Conservation (phyloP, 2,888 invertebrate genomes). For the Hyposoter dolosus region DNA sequence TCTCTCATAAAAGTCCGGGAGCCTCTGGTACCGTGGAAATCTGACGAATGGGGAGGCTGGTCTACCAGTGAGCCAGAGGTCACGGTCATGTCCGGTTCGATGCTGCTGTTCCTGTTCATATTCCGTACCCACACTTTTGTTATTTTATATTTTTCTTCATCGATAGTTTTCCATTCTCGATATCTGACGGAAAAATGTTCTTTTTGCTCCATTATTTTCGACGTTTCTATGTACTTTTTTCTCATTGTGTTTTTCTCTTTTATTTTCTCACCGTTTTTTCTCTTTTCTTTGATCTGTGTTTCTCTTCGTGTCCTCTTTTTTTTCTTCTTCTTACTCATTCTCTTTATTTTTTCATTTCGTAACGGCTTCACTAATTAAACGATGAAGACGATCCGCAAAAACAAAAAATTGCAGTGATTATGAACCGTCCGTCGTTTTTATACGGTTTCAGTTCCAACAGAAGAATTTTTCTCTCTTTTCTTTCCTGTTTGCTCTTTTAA, state of each 20-base stretch:
- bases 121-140: constrained; percentile 12
- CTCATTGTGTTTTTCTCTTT: not conserved
- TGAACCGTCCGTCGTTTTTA: constrained; percentile 39
- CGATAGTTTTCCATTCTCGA: constrained; percentile 9
- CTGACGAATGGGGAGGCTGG: constrained; percentile 4
- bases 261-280: not conserved
- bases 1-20: constrained; percentile 10
- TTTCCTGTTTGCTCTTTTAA: not conserved
- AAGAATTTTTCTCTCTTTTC: not conserved
- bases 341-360: not conserved
- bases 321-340: not conserved
- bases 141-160: constrained; percentile 19
- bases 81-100: constrained; percentile 61
- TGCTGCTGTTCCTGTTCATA: constrained; percentile 47
- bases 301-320: not conserved
- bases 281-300: not conserved
- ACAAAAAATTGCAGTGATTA: constrained; percentile 35
- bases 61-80: constrained; percentile 56
- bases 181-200: not conserved
- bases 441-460: not conserved
- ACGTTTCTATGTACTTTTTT: not conserved
- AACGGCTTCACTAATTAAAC: constrained; percentile 34
- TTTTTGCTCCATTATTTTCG: not conserved
- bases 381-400: constrained; percentile 39
- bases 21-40: constrained; percentile 1